Base-by-base conservation (phyloP, 2,797 vertebrate species). In the Esox lucius region DNA sequence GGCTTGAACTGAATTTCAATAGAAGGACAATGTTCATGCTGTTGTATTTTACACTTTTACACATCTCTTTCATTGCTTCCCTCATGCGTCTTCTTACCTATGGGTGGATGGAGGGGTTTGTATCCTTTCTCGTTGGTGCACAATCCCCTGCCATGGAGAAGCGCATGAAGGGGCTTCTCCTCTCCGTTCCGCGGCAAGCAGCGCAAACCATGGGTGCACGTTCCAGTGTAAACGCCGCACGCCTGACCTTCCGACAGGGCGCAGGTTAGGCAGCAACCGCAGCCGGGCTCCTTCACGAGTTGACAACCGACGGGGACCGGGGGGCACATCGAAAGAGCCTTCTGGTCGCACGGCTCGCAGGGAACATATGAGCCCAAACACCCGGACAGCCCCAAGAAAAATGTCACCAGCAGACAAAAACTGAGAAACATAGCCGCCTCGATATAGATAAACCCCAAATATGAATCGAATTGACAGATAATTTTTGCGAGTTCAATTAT, bases 221-320 rank as follows among this genome's bases (percentile, higher is more conserved):
- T 96, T 88, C 97, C 96, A 0, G 97, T 99, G 95, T 99, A 99
- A 31, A 99, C 97, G 78, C 98, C 98, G 90, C 98, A 99, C 86
- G 95, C 92, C 89, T 96, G 96, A 2, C 96, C 96, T 91, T 97
- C 96, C 0, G 95, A 93, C 87, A 98, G 94, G 80, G 97, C 97
- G 90, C 98, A 99, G 64, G 97, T 99, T 81, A 96, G 95, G 92
- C 98, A 99, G 94, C 98, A 99, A 89, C 98, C 98, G 91, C 98
- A 99, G 90, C 98, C 98, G 1, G 98, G 98, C 91, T 99, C 98
- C 91, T 97, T 97, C 87, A 99, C 96, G 88, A 96, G 93, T 94
- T 98, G 96, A 88, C 98, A 99, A 90, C 95, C 96, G 87, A 95
- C 88, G 59, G 97, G 97, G 78, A 95, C 93, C 81, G 96, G 96